Conservation (phyloP, 1,140 invertebrate species). For the Oncopodura yosiiana region DNA sequence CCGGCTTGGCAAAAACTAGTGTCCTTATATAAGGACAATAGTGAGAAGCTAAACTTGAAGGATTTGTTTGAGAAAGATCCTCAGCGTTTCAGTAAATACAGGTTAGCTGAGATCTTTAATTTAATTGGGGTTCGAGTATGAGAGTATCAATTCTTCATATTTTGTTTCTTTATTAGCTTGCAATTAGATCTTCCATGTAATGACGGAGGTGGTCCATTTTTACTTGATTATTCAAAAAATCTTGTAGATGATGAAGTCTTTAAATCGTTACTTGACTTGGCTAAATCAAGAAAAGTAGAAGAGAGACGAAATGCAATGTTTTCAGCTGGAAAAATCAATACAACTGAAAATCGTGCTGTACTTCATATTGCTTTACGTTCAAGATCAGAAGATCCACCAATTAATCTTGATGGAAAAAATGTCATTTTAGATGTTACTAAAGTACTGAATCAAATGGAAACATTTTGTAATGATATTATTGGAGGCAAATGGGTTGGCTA, state of each 20-base stretch:
- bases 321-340: conserved; percentile 88
- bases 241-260: conserved; percentile 70
- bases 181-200: conserved; percentile 26
- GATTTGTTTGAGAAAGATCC: conserved; percentile 65
- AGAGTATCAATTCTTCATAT: not conserved
- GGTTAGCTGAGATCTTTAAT: conserved; percentile 45
- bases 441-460: conserved; percentile 90
- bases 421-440: conserved; percentile 87
- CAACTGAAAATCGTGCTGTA: conserved; percentile 92
- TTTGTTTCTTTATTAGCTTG: conserved; percentile 12
- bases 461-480: conserved; percentile 69
- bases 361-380: conserved; percentile 91
- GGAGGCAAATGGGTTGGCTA: conserved; percentile 72
- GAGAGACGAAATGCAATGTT: conserved; percentile 88
- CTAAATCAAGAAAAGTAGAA: conserved; percentile 70
- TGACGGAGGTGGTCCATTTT: conserved; percentile 42
- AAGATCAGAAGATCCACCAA: conserved; percentile 58
- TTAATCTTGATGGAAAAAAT: conserved; percentile 80
- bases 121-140: not conserved
- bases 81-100: conserved; percentile 67
- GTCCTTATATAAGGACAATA: conserved; percentile 56
- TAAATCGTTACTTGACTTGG: conserved; percentile 64
- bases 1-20: conserved; percentile 59
- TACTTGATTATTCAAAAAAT: conserved; percentile 96
- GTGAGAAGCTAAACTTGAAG: conserved; percentile 60